Base-by-base conservation (phyloP, 2,888 invertebrate genomes). In the Liposcelis brunnea region DNA sequence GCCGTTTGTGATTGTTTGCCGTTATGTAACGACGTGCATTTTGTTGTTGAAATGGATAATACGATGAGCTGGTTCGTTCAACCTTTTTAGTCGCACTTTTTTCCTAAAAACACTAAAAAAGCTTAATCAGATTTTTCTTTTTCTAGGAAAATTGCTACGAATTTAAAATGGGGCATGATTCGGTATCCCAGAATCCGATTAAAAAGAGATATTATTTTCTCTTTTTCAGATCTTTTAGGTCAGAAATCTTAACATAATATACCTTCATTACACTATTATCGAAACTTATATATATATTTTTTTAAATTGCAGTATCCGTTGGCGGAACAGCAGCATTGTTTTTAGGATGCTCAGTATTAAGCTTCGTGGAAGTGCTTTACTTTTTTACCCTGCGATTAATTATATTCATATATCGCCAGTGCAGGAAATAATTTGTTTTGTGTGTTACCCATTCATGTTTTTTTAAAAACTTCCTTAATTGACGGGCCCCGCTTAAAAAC, bases 271-370 rank as follows among this genome's bases (percentile, higher is more conserved):
- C n/a, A n/a, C n/a, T n/a, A n/a, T n/a, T n/a, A n/a, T 26, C 26
- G 26, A 26, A 26, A 26, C 8, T 26, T 26, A 8, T 26, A 6
- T 26, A 26, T 26, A 6, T 26, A 4, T 26, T 26, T 26, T 26
- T 26, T 26, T 26, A 26, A 26, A 50, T 58, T 64, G 2, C 59
- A 80, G 80, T 80, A 50, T 72, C 75, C 6, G 74, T 83, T 2
- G 82, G 82, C 6, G 78, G 81, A 19, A 79, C 80, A 61, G 80
- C 78, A 0, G 82, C 81, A 0, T 61, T 83, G 2, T 80, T 81
- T 59, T 67, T 81, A 6, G 82, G 82, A 21, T 80, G 79, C 55
- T 81, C 80, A 52, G 76, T 82, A 1, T 65, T 83, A 33, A 80
- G 81, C 47, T 74, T 79, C 52, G 71, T 78, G 52, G 83, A 83